Conservation (phyloP, 1,140 invertebrate species). For the Euwallacea fornicatus region DNA sequence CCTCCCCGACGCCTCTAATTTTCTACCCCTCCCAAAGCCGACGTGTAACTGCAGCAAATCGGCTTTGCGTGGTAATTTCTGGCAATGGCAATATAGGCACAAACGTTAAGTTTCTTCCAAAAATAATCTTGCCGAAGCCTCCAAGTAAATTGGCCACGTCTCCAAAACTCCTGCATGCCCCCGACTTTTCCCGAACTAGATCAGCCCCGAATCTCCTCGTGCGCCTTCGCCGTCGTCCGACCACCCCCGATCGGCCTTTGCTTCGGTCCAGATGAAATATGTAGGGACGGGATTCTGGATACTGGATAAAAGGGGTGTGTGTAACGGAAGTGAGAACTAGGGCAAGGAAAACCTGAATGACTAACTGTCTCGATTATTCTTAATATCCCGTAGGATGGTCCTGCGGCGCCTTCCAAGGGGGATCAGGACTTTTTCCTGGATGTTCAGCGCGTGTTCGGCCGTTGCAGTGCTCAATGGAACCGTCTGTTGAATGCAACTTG, state of each 20-base stretch:
- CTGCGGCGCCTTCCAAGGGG: neutral
- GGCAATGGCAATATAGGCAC: neutral
- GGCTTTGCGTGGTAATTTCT: neutral
- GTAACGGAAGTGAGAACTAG: neutral
- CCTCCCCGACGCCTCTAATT: too few relatives aligned
- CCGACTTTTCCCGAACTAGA: conserved; percentile 13
- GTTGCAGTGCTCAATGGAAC: conserved; percentile 5
- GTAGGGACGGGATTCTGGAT: conserved; percentile 32
- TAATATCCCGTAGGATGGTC: neutral
- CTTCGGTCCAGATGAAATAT: conserved; percentile 40
- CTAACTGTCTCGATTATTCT: neutral
- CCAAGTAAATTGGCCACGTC: neutral
- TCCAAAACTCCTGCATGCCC: neutral
- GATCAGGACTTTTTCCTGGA: too few relatives aligned
- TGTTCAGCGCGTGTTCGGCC: too few relatives aligned
- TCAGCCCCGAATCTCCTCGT: conserved; percentile 4
- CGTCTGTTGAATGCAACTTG: conserved; percentile 15
- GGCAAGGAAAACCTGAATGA: neutral
- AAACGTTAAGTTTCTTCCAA: neutral
- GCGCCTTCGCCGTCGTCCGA: conserved; percentile 18
- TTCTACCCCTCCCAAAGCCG: too few relatives aligned
- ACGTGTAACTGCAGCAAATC: neutral
- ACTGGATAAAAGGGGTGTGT: conserved; percentile 42
- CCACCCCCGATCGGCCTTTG: conserved; percentile 23
- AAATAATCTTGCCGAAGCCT: conserved; percentile 1